Evolutionary conservation across 2,113 vertebrate genomes (phyloP).

Genomic region (Cacatua alba): DNA sequence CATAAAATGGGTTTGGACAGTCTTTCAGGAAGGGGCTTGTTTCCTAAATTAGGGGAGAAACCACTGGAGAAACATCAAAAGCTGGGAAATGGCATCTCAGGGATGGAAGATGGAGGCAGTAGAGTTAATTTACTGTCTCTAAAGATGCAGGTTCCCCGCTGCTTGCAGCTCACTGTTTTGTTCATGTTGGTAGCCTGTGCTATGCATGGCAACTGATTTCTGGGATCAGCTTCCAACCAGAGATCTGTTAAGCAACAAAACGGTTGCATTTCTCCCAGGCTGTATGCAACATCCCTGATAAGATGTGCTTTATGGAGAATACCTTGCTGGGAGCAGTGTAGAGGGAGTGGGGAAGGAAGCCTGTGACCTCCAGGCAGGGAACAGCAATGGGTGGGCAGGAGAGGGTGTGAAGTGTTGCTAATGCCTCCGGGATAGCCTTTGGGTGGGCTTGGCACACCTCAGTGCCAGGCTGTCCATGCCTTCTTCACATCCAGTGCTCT

Average conservation of each 20-base stretch:
- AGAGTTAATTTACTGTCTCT: background rate
- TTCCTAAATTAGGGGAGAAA: background rate
- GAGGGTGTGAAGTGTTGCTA: background rate
- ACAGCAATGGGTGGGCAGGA: background rate
- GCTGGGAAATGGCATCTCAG: background rate
- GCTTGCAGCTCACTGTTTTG: fast-evolving
- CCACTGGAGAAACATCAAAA: background rate
- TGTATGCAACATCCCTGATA: background rate
- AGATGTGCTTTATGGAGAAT: background rate
- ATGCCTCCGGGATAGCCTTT: background rate
- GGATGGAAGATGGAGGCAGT: background rate
- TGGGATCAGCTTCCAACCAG: background rate
- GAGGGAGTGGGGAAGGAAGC: fast-evolving
- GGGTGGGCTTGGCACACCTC: background rate
- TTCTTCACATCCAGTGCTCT: background rate
- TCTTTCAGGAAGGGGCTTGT: background rate
- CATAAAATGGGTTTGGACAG: background rate
- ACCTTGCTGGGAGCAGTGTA: background rate
- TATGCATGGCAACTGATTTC: background rate
- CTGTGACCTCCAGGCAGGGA: background rate
- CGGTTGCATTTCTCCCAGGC: background rate
- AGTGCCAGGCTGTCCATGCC: fast-evolving
- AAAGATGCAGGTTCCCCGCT: background rate
- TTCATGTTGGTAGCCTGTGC: background rate
- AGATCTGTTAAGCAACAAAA: background rate